phyloP scores from a whole-genome alignment of 2,888 invertebrate species.

The Neocrepidodera transversa region DNA sequence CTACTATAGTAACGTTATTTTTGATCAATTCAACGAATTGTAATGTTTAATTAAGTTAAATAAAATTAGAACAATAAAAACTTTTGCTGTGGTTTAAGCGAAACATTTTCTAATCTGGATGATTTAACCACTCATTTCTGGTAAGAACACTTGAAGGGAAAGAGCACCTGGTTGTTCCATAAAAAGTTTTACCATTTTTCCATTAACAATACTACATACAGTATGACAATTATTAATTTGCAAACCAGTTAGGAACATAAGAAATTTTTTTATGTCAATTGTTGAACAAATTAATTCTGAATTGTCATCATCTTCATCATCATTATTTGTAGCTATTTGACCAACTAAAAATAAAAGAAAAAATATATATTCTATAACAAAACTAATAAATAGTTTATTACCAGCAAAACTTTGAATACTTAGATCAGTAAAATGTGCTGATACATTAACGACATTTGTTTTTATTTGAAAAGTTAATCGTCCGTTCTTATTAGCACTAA shows the following conservation, averaged over 20 bases:
- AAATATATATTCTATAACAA: neutral
- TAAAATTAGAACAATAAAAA: too few species aligned
- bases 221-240: slow-evolving; percentile 76
- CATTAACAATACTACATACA: slow-evolving; percentile 79
- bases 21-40: too few species aligned
- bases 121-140: slow-evolving; percentile 60
- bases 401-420: slow-evolving; percentile 69
- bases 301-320: slow-evolving; percentile 55
- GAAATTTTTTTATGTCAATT: slow-evolving; percentile 81
- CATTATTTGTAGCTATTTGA: slow-evolving; percentile 35
- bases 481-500: slow-evolving; percentile 77
- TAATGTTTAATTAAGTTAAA: too few species aligned
- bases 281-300: slow-evolving; percentile 63
- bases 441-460: slow-evolving; percentile 80
- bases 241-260: slow-evolving; percentile 80
- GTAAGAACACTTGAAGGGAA: slow-evolving; percentile 81
- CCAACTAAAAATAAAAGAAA: slow-evolving; percentile 47
- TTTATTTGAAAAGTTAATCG: slow-evolving; percentile 76
- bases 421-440: slow-evolving; percentile 81
- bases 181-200: slow-evolving; percentile 76
- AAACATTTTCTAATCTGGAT: too few species aligned
- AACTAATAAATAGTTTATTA: too few species aligned
- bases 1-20: too few species aligned
- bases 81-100: too few species aligned
- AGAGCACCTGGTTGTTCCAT: slow-evolving; percentile 77